A percentile compares a stretch with the other conserved stretches of the same genome.
These are phyloP conservation scores for Nycticryphes semicollaris DNA, from an alignment of 2,113 vertebrate genomes.

Conservation along the genomic window DNA sequence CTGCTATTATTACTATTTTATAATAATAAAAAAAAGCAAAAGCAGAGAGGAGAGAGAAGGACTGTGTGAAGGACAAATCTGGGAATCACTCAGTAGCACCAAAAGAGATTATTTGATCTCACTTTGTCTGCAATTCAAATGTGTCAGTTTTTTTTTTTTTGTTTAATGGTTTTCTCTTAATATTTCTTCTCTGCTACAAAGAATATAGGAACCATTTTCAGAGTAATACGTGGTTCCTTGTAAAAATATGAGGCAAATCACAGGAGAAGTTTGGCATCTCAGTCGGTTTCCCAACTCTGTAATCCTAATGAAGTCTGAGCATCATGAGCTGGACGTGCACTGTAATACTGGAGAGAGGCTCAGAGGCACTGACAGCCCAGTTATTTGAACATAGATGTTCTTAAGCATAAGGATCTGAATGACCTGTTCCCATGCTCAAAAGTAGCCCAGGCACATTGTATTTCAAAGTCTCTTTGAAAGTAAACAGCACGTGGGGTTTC, in stretches of 20 bases:
- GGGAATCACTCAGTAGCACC: not conserved
- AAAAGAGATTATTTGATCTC: not conserved
- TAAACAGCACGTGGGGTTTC: not conserved
- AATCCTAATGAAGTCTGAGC: not conserved
- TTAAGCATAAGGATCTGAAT: not conserved
- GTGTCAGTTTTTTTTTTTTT: not conserved
- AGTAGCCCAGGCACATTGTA: not conserved
- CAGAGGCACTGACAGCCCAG: not conserved
- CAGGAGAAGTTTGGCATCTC: not conserved
- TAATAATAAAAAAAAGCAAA: not conserved
- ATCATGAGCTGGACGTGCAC: not conserved
- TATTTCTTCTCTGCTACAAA: not conserved
- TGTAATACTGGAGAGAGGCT: rapidly evolving
- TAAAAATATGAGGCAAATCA: not conserved
- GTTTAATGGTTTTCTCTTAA: not conserved
- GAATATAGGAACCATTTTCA: not conserved
- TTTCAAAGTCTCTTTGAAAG: not conserved
- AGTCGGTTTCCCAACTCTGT: not conserved
- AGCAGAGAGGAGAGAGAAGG: not conserved
- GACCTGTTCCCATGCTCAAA: not conserved
- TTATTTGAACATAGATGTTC: not conserved
- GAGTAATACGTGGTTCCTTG: not conserved
- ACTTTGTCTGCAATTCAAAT: not conserved
- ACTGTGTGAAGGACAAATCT: not conserved
- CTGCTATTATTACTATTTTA: not conserved